Percentiles rank a stretch among this genome's conserved stretches.
phyloP scores from a whole-genome alignment of 2,113 vertebrate species.

The Pollachius pollachius region DNA sequence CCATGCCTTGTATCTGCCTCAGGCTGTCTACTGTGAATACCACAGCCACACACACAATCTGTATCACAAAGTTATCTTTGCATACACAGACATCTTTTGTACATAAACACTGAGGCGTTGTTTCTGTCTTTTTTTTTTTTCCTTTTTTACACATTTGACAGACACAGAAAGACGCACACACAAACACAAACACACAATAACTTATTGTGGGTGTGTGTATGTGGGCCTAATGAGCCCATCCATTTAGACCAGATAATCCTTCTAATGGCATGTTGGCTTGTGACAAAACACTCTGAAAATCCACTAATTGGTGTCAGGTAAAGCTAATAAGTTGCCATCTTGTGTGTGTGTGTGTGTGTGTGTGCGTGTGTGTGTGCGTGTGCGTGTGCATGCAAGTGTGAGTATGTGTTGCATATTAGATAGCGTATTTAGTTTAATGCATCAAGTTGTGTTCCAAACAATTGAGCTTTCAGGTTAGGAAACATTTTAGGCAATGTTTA shows the following conservation, averaged over 20 bases:
- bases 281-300: conserved; percentile 29
- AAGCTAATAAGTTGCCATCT: conserved; percentile 20
- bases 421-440: too few relatives aligned
- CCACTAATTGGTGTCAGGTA: conserved; percentile 38
- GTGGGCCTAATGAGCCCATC: conserved; percentile 41
- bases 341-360: conserved; percentile 13
- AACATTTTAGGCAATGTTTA: too few relatives aligned
- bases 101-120: too few relatives aligned
- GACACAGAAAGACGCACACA: background rate
- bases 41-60: too few relatives aligned
- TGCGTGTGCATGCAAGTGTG: background rate
- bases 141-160: too few relatives aligned
- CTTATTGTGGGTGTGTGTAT: conserved; percentile 27
- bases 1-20: too few relatives aligned
- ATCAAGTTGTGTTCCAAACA: background rate
- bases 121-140: too few relatives aligned
- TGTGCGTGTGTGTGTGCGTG: background rate
- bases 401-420: conserved; percentile 5
- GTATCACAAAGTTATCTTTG: too few relatives aligned
- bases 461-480: background rate
- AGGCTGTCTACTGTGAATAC: too few relatives aligned
- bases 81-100: too few relatives aligned
- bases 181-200: conserved; percentile 7
- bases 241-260: conserved; percentile 39
- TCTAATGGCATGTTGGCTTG: conserved; percentile 31